These are phyloP conservation scores for Anabas testudineus DNA, from an alignment of 2,797 vertebrate genomes.

Conservation along the genomic window DNA sequence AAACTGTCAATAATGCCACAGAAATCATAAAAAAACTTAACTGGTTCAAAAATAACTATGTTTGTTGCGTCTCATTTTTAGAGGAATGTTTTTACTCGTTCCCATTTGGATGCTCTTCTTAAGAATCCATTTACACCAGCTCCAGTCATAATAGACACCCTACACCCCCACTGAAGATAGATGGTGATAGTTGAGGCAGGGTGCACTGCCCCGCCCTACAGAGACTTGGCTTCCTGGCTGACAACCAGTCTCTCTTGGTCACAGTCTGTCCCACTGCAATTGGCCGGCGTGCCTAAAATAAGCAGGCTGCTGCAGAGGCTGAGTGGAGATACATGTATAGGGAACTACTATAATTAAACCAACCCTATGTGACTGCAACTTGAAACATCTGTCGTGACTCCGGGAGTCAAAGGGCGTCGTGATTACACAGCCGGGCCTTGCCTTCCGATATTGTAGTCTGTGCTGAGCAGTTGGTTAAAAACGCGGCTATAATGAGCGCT, in stretches of 20 bases:
- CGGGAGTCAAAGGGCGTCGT: conserved; percentile 65
- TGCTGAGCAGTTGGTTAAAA: conserved; percentile 45
- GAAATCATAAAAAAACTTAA: too few relatives aligned
- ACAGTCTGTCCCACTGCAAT: conserved; percentile 57
- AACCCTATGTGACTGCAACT: conserved; percentile 70
- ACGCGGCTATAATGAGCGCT: conserved; percentile 58
- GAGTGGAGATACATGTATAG: conserved; percentile 66
- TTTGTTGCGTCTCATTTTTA: not conserved
- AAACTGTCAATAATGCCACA: not conserved
- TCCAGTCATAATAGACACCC: conserved; percentile 38
- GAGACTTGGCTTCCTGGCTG: conserved; percentile 70
- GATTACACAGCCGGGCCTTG: conserved; percentile 71
- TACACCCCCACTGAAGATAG: conserved; percentile 33
- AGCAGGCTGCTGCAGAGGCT: conserved; percentile 50
- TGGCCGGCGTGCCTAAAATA: conserved; percentile 73
- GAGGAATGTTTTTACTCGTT: not conserved
- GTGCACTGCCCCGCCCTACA: conserved; percentile 47
- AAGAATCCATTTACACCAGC: not conserved
- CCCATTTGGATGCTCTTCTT: not conserved
- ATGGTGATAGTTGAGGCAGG: conserved; percentile 50
- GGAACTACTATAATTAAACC: conserved; percentile 81
- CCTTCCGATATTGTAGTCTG: conserved; percentile 67
- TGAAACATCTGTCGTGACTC: conserved; percentile 75
- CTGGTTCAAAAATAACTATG: not conserved
- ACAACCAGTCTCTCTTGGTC: conserved; percentile 76